Evolutionary conservation across 2,888 invertebrate species (phyloP).

Genomic region (Pecten maximus): DNA sequence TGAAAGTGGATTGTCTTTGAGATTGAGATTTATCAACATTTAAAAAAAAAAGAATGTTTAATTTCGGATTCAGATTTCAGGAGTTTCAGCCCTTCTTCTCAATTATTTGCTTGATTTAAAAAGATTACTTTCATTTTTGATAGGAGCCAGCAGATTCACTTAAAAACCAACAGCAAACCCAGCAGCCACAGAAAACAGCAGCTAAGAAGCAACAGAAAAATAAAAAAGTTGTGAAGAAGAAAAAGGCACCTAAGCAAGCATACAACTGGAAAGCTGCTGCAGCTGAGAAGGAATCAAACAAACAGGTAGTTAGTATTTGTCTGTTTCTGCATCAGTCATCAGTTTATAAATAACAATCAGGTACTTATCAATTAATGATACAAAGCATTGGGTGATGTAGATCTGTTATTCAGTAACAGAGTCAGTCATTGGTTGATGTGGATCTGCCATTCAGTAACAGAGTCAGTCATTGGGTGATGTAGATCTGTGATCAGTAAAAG

Average conservation of each 20-base stretch:
- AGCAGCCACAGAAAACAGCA: constrained; percentile 32
- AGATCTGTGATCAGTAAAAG: neutral
- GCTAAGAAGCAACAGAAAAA: constrained; percentile 86
- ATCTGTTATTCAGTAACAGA: neutral
- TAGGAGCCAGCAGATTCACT: neutral
- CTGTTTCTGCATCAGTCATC: neutral
- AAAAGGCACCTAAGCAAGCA: constrained; percentile 71
- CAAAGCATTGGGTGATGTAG: neutral
- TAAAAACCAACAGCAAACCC: neutral
- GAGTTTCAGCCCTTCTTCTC: no score
- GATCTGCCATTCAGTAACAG: neutral
- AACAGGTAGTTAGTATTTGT: constrained; percentile 33
- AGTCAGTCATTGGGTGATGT: neutral
- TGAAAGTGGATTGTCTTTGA: neutral
- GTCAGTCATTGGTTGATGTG: neutral
- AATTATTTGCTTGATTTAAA: no score
- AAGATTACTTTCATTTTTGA: neutral
- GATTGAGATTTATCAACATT: neutral
- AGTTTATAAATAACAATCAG: neutral
- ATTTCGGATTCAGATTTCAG: no score
- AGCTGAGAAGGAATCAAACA: constrained; percentile 47
- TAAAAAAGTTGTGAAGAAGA: constrained; percentile 69
- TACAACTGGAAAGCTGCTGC: constrained; percentile 72
- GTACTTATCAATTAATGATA: neutral
- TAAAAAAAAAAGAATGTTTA: no score